Base-by-base conservation (phyloP, 2,113 vertebrate genomes). In the Caranx ignobilis region DNA sequence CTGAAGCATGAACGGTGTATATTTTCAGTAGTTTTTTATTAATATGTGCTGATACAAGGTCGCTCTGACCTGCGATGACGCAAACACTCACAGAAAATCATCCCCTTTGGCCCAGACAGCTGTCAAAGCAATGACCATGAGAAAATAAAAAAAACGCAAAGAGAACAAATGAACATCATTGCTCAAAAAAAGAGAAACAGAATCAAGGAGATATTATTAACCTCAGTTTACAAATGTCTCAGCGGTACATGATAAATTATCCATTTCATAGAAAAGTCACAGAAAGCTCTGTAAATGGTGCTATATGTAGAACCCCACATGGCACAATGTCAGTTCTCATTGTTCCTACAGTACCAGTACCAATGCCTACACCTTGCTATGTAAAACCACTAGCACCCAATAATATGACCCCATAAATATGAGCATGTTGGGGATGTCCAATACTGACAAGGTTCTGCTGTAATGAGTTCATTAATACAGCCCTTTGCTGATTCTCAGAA, bases 1-100 rank as follows among this genome's bases (percentile, higher is more conserved):
- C 68, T 45, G 55, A 88, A 84, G 62, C 86, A 75, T 59, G 16
- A 81, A 70, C 13, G n/a, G 41, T 39, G 47, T 79, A 83, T 57
- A 67, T 75, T 92, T 93, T 88, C 77, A 91, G 80, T 83, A 77
- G 66, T 54, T 89, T 87, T 94, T 94, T 94, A 94, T 94, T 94
- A 91, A 90, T 92, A 93, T 93, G 93, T 94, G 90, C 88, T 89
- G 91, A 94, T 91, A 93, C 93, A 94, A 92, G 91, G 94, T 93
- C 77, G 45, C 83, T 87, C 62, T 88, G 88, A 93, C 92, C 93
- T 90, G 90, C 84, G 73, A 92, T 88, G 89, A 92, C 26, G 87
- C 83, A 90, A 91, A 94, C 83, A 89, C 89, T 92, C 84, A 92
- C 87, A 92, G 86, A 92, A 92, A 92, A 89, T 71, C 76, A 82